A percentile compares a stretch with the other conserved stretches of the same genome.
Evolutionary conservation across 2,797 vertebrate species (phyloP).

Genomic region (Pseudomugil gertrudae): DNA sequence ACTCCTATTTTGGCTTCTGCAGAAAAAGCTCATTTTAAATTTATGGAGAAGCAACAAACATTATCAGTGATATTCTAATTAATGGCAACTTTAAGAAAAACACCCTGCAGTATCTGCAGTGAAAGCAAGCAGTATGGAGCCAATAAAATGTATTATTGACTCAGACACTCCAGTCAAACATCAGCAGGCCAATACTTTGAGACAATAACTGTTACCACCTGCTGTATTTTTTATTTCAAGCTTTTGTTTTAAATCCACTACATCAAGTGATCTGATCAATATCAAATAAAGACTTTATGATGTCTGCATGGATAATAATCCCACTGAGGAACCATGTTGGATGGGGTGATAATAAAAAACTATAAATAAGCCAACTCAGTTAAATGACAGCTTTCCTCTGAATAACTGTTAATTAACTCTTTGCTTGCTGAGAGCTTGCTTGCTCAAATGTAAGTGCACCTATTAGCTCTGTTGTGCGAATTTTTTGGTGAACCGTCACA

Average conservation of each 20-base stretch:
- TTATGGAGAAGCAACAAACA: background rate
- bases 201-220: slow-evolving; percentile 59
- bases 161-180: slow-evolving; percentile 51
- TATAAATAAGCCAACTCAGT: slow-evolving; percentile 58
- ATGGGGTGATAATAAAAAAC: slow-evolving; percentile 59
- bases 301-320: slow-evolving; percentile 46
- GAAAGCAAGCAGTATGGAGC: slow-evolving; percentile 27
- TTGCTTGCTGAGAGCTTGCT: slow-evolving; percentile 26
- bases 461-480: slow-evolving; percentile 54
- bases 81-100: slow-evolving; percentile 14
- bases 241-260: slow-evolving; percentile 36
- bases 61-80: slow-evolving; percentile 24
- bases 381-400: slow-evolving; percentile 36
- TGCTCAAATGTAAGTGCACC: slow-evolving; percentile 20
- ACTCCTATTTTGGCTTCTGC: background rate
- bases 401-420: slow-evolving; percentile 65
- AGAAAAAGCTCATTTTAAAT: background rate
- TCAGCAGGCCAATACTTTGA: slow-evolving; percentile 47
- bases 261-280: slow-evolving; percentile 73
- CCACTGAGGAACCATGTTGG: slow-evolving; percentile 41
- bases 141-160: slow-evolving; percentile 59
- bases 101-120: slow-evolving; percentile 23
- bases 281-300: slow-evolving; percentile 71
- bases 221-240: slow-evolving; percentile 46
- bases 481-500: slow-evolving; percentile 5